Evolutionary conservation across 2,888 invertebrate species (phyloP).

Genomic region (Ernsta delagoae): DNA sequence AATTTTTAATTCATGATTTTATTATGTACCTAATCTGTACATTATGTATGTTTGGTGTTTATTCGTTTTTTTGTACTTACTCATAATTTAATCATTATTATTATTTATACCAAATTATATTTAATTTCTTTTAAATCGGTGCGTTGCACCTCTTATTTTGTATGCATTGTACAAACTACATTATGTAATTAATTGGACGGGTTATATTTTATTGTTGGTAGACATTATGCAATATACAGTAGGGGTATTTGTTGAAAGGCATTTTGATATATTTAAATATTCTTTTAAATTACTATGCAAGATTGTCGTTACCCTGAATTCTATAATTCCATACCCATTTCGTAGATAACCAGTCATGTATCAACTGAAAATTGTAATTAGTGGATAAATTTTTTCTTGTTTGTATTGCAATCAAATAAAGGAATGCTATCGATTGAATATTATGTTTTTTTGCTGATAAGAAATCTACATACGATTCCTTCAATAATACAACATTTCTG

Average conservation of each 20-base stretch:
- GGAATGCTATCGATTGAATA: conserved; percentile 53
- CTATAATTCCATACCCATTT: conserved; percentile 28
- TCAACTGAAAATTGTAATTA: conserved; percentile 45
- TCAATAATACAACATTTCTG: no score
- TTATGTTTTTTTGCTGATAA: conserved; percentile 16
- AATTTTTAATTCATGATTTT: conserved; percentile 20
- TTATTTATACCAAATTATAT: conserved; percentile 21
- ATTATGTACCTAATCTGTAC: conserved; percentile 12
- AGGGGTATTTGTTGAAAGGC: conserved; percentile 8
- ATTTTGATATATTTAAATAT: neutral
- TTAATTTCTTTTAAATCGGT: conserved; percentile 11
- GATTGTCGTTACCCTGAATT: conserved; percentile 23
- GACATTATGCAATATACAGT: neutral
- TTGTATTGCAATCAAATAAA: conserved; percentile 65
- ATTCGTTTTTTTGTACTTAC: conserved; percentile 34
- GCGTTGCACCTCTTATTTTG: conserved; percentile 23
- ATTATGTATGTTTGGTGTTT: conserved; percentile 14
- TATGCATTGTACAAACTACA: conserved; percentile 18
- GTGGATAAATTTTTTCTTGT: conserved; percentile 52
- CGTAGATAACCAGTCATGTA: conserved; percentile 40
- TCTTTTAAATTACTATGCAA: conserved; percentile 14
- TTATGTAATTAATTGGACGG: neutral
- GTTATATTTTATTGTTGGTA: neutral
- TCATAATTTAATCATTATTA: conserved; percentile 21
- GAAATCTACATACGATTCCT: no score